Evolutionary conservation across 1,140 invertebrate species (phyloP), one percentile per base, ranked within the genome.

Genomic region (Meloidogyne hapla): DNA sequence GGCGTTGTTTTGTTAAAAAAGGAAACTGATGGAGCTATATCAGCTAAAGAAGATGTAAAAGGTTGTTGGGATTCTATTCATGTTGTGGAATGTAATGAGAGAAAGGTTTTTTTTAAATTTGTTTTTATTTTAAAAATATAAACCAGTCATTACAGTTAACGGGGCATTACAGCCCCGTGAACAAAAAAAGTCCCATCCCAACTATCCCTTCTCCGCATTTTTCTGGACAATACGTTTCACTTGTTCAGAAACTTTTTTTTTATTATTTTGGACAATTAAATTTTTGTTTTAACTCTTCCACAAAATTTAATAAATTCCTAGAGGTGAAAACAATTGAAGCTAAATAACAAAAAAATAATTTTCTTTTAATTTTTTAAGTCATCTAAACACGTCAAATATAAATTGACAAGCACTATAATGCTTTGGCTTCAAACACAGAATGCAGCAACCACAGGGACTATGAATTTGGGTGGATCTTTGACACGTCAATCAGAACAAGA

Each of bases 31-130:
- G 42, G 48, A 15, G n/a, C 71, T 10, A 23, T 62, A 78, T 73
- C 18, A 94, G 95, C 0, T 95, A 93, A 91, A 86, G 95, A 95
- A 88, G 97, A 95, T 89, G 98, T 98, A 80, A 96, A 94, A 89
- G 97, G 90, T 2, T 99, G 95, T 88, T 99, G 97, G 97, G 96
- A 99, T 88, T 98, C 96, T 2, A 98, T 99, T 87, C 96, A 99
- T 88, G 96, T 99, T 0, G 93, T 99, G 18, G 96, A 99, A 90
- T 95, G 98, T 0, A 93, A 95, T 83, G 85, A 69, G 65, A 80
- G 78, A 33, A 71, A 77, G 25, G 79, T 76, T 66, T n/a, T n/a
- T n/a, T n/a, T n/a, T n/a, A n/a, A n/a, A n/a, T 77, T 79, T 12
- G 62, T 26, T 13, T 23, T 38, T n/a, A 21, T 63, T 13, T 2